These are phyloP conservation scores for Eupithecia centaureata DNA, from an alignment of 2,888 invertebrate genomes.

Conservation along the genomic window DNA sequence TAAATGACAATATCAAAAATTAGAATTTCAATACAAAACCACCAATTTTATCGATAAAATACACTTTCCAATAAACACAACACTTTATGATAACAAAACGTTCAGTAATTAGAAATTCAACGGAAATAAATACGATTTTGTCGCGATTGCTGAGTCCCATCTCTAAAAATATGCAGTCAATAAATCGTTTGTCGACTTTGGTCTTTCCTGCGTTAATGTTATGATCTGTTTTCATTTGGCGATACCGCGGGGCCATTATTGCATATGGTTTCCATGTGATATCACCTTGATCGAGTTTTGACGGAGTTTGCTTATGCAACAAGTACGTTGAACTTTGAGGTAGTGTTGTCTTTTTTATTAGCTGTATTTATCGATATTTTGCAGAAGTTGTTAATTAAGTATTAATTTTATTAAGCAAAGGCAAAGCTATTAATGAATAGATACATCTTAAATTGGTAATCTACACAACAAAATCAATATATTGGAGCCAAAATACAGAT, in stretches of 20 bases:
- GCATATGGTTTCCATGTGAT: conserved; percentile 51
- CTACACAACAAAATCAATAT: not conserved
- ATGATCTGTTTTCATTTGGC: conserved; percentile 34
- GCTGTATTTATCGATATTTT: conserved; percentile 25
- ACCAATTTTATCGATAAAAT: conserved; percentile 11
- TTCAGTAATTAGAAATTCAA: conserved; percentile 22
- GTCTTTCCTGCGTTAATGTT: conserved; percentile 17
- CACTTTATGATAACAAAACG: conserved; percentile 28
- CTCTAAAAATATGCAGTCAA: not conserved
- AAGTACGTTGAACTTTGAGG: conserved; percentile 62
- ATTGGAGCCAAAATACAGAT: not conserved
- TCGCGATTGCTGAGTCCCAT: conserved; percentile 19
- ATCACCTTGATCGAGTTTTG: conserved; percentile 78
- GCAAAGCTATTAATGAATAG: not conserved
- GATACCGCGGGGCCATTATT: conserved; percentile 18
- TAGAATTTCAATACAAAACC: conserved; percentile 6
- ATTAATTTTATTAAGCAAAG: not conserved
- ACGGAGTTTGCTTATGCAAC: conserved; percentile 73
- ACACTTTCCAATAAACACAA: conserved; percentile 30
- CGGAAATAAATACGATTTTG: conserved; percentile 29
- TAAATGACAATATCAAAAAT: conserved; percentile 19
- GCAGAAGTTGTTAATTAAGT: not conserved
- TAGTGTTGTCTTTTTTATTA: conserved; percentile 33
- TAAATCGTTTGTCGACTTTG: not conserved
- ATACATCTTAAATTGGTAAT: not conserved